Evolutionary conservation across 2,113 vertebrate genomes (phyloP).

Genomic region (Anolis carolinensis): DNA sequence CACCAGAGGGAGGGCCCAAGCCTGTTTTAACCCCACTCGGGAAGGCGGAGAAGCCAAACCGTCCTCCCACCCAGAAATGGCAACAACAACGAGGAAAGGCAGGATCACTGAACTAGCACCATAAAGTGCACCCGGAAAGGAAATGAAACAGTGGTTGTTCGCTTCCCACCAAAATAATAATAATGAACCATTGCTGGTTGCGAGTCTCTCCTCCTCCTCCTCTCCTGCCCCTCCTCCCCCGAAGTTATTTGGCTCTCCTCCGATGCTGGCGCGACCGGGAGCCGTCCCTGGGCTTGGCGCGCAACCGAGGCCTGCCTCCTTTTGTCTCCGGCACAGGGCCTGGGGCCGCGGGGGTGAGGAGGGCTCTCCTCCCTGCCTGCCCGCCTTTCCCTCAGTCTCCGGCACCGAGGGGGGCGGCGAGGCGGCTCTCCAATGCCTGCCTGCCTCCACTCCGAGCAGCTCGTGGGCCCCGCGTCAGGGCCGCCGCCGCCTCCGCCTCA

Average conservation of each 20-base stretch:
- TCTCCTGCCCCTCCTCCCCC: too few species aligned
- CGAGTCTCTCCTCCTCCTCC: not conserved
- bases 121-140: not conserved
- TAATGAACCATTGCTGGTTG: not conserved
- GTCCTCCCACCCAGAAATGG: not conserved
- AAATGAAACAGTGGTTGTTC: not conserved
- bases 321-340: not conserved
- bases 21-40: too few species aligned
- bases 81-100: conserved; percentile 7
- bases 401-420: too few species aligned
- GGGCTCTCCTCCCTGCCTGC: not conserved
- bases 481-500: conserved; percentile 37
- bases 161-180: not conserved
- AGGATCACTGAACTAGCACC: not conserved
- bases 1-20: too few species aligned
- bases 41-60: not conserved
- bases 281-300: too few species aligned
- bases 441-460: too few species aligned
- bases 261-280: too few species aligned
- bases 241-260: too few species aligned
- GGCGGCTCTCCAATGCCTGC: too few species aligned
- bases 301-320: not conserved
- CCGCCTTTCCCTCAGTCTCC: too few species aligned
- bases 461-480: too few species aligned
- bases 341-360: not conserved